Conservation (phyloP, 2,888 invertebrate species). For the Ophion slaviceki region DNA sequence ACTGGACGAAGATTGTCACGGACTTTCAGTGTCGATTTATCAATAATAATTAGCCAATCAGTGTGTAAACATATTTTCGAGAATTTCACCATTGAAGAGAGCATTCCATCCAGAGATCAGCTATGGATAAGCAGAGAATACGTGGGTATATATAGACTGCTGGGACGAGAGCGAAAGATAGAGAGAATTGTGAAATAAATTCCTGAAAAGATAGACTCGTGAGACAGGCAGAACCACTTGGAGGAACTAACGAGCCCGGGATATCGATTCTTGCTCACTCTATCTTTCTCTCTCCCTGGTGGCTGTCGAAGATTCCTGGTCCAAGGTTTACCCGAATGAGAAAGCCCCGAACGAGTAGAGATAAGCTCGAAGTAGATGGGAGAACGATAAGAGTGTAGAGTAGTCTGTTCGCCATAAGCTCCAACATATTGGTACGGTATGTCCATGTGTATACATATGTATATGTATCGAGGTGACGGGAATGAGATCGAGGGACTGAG, state of each 20-base stretch:
- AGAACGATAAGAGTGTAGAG: slow-evolving; percentile 57
- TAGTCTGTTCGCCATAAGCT: slow-evolving; percentile 47
- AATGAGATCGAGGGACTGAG: slow-evolving; percentile 41
- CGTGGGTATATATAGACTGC: slow-evolving; percentile 13
- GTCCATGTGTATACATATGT: slow-evolving; percentile 9
- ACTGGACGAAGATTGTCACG: slow-evolving; percentile 18
- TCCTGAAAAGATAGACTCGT: slow-evolving; percentile 66
- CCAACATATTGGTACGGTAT: slow-evolving; percentile 37
- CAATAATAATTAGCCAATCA: slow-evolving; percentile 65
- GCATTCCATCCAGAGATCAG: slow-evolving; percentile 49
- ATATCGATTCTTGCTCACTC: slow-evolving; percentile 65
- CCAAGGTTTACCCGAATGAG: slow-evolving; percentile 63
- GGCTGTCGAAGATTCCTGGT: slow-evolving; percentile 49
- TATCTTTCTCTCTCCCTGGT: slow-evolving; percentile 32
- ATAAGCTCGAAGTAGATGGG: slow-evolving; percentile 64
- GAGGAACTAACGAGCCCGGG: slow-evolving; percentile 64
- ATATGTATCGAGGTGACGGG: slow-evolving; percentile 33
- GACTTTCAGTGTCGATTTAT: slow-evolving; percentile 57
- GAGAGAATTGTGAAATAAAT: slow-evolving; percentile 56
- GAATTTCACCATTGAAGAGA: slow-evolving; percentile 45
- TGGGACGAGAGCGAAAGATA: slow-evolving; percentile 23
- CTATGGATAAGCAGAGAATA: slow-evolving; percentile 42
- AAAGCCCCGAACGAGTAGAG: slow-evolving; percentile 60
- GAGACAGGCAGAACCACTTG: slow-evolving; percentile 64
- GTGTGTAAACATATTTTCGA: slow-evolving; percentile 58